These are phyloP conservation scores for Platerodrilus igneus DNA, from an alignment of 2,888 invertebrate species.

Conservation along the genomic window DNA sequence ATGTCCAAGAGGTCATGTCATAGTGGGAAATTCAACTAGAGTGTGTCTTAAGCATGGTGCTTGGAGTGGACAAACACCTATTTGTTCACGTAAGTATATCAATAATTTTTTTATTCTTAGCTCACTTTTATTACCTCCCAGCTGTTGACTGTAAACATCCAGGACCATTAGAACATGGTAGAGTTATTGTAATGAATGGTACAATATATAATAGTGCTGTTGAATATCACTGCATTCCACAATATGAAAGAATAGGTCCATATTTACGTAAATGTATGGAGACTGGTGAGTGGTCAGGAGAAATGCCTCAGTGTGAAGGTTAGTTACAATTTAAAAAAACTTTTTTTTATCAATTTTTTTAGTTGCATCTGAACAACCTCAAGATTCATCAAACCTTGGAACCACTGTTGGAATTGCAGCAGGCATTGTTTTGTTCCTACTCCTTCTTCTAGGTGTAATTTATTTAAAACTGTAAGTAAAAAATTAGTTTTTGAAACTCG, in stretches of 20 bases:
- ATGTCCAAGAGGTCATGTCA: conserved; percentile 74
- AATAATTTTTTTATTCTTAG: conserved; percentile 11
- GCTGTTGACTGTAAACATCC: conserved; percentile 83
- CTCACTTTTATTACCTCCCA: conserved; percentile 43
- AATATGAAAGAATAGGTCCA: conserved; percentile 75
- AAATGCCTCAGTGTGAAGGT: conserved; percentile 78
- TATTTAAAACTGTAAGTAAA: conserved; percentile 74
- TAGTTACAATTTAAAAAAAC: conserved; percentile 28
- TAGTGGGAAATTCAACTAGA: conserved; percentile 76
- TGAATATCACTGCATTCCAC: conserved; percentile 86
- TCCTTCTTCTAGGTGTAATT: conserved; percentile 72
- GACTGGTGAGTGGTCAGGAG: conserved; percentile 82
- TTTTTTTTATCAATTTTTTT: conserved; percentile 20
- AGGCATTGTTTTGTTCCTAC: conserved; percentile 72
- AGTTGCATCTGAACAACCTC: conserved; percentile 63
- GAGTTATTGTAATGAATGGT: conserved; percentile 80
- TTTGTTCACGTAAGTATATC: conserved; percentile 68
- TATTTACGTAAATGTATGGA: conserved; percentile 80
- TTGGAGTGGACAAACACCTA: conserved; percentile 76
- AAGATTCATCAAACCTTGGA: conserved; percentile 68
- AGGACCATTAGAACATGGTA: conserved; percentile 74
- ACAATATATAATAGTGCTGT: conserved; percentile 82
- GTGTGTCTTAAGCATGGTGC: conserved; percentile 71
- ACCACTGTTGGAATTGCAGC: conserved; percentile 81
- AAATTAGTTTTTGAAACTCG: conserved; percentile 2